A percentile compares a stretch with the other conserved stretches of the same genome.
These are phyloP conservation scores for Scolopax mira DNA, from an alignment of 2,113 vertebrate genomes.

Conservation along the genomic window DNA sequence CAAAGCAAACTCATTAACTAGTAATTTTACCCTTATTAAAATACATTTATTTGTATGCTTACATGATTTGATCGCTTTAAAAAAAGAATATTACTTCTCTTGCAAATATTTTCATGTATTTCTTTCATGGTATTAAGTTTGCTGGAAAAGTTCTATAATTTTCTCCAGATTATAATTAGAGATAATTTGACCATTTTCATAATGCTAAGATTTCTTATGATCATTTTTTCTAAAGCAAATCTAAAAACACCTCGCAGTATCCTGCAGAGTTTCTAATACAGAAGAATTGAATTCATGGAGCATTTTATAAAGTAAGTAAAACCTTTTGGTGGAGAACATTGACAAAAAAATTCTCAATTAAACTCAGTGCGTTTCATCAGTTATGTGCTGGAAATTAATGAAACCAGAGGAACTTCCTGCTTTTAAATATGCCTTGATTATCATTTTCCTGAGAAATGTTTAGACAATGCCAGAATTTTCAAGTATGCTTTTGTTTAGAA, in stretches of 20 bases:
- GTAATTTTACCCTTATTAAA: slow-evolving; percentile 87
- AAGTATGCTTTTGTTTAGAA: neutral
- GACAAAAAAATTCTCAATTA: slow-evolving; percentile 18
- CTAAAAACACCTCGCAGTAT: slow-evolving; percentile 52
- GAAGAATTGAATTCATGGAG: slow-evolving; percentile 17
- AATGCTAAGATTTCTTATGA: slow-evolving; percentile 68
- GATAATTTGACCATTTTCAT: slow-evolving; percentile 79
- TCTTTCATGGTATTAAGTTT: slow-evolving; percentile 65
- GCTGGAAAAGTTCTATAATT: slow-evolving; percentile 75
- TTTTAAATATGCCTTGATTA: neutral
- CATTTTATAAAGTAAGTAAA: slow-evolving; percentile 43
- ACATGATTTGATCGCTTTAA: slow-evolving; percentile 78
- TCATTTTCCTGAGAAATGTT: slow-evolving; percentile 11
- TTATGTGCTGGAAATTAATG: neutral
- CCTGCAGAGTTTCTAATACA: slow-evolving; percentile 55
- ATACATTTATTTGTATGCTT: slow-evolving; percentile 87
- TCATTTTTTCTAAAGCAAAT: slow-evolving; percentile 61
- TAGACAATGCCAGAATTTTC: neutral
- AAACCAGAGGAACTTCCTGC: neutral
- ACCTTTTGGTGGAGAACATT: neutral
- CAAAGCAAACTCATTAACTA: slow-evolving; percentile 88
- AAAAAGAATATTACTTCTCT: slow-evolving; percentile 78
- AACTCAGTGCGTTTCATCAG: neutral
- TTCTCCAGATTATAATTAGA: slow-evolving; percentile 79
- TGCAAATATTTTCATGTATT: slow-evolving; percentile 74